These are phyloP conservation scores for Diacarnus erythraeanus DNA, from an alignment of 37 sponge, comb jelly and placozoan genomes.

Conservation along the genomic window DNA sequence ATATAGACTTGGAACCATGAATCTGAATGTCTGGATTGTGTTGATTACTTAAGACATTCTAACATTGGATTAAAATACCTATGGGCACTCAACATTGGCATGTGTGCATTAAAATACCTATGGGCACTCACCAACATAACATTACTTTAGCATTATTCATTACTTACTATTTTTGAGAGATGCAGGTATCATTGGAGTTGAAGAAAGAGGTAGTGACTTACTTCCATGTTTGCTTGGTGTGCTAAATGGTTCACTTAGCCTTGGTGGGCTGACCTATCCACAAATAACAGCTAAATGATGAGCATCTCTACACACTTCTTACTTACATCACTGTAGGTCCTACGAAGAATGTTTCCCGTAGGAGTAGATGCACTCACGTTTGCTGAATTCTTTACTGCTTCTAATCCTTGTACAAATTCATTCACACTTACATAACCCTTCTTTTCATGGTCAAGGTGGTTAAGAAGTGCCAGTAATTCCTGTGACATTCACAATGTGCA, in stretches of 20 bases:
- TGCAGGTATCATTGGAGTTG: slow-evolving; percentile 8
- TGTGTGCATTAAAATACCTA: too few species aligned
- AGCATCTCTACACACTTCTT: background rate
- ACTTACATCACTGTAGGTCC: slow-evolving; percentile 1
- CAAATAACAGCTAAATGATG: background rate
- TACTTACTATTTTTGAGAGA: background rate
- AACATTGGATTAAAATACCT: too few species aligned
- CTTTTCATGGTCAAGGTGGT: slow-evolving; percentile 34
- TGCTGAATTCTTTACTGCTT: slow-evolving; percentile 17
- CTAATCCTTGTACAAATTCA: slow-evolving; percentile 33
- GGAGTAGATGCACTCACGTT: slow-evolving; percentile 36
- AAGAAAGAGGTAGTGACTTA: slow-evolving; percentile 5
- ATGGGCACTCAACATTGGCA: too few species aligned
- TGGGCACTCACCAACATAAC: too few species aligned
- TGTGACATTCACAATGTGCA: background rate
- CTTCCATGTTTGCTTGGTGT: background rate
- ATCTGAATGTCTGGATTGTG: too few species aligned
- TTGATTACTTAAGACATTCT: too few species aligned
- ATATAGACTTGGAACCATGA: too few species aligned
- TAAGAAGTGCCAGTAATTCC: slow-evolving; percentile 43
- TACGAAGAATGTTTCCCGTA: background rate
- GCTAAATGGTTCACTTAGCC: slow-evolving; percentile 17
- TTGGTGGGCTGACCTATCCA: background rate
- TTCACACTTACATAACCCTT: slow-evolving; percentile 35
- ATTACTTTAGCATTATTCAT: too few species aligned